These are phyloP conservation scores for Irena cyanogastra DNA, from an alignment of 2,113 vertebrate genomes.

Conservation along the genomic window DNA sequence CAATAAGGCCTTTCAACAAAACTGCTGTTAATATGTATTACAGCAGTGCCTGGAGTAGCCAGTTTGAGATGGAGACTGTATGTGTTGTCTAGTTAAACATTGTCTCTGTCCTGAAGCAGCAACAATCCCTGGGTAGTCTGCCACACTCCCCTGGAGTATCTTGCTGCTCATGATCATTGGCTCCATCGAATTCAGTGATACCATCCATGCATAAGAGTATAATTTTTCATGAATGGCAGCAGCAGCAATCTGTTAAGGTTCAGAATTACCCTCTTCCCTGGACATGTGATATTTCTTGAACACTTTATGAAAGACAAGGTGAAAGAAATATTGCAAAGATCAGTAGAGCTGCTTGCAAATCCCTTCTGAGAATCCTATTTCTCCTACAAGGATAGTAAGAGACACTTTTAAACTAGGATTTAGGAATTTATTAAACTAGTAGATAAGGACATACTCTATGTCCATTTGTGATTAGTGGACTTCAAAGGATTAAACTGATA, in stretches of 20 bases:
- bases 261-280: background rate
- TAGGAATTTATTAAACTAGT: background rate
- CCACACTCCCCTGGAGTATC: background rate
- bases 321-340: background rate
- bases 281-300: background rate
- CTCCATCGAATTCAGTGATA: background rate
- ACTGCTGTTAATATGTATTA: conserved; percentile 41
- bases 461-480: background rate
- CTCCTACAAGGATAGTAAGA: background rate
- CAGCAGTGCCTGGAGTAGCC: background rate
- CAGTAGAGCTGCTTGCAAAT: background rate
- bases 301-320: background rate
- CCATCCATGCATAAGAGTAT: background rate
- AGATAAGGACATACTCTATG: background rate
- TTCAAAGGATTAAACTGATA: background rate
- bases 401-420: background rate
- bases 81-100: background rate
- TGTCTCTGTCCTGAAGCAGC: background rate
- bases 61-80: background rate
- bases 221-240: background rate
- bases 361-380: background rate
- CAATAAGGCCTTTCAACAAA: conserved; percentile 47
- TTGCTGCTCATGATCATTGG: background rate
- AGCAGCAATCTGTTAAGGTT: background rate
- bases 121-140: background rate